Evolutionary conservation across 2,113 vertebrate genomes (phyloP), one percentile per base, ranked within the genome.

Genomic region (Paramisgurnus dabryanus): DNA sequence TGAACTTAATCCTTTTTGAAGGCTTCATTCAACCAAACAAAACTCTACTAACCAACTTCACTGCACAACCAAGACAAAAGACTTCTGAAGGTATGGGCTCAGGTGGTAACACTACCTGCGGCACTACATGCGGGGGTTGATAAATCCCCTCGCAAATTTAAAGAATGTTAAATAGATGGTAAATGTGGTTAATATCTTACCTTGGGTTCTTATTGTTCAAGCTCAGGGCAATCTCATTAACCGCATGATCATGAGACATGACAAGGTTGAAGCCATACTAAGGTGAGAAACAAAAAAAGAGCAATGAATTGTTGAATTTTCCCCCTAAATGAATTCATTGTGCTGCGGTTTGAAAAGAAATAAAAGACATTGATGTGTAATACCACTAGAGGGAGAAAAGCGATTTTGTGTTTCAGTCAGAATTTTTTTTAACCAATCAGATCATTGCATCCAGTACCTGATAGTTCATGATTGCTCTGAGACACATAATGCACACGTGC

Each of bases 181-280:
- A 34, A 34, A 34, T 34, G 27, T 34, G 74, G 64, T 68, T n/a
- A 78, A 71, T 34, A 10, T 74, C 91, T 92, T 85, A 98, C 97
- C 97, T 93, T 13, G 96, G 94, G 87, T 96, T 99, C 91, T 97
- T 99, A 89, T 99, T 99, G 88, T 99, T 98, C 90, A 99, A 89
- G 87, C 97, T 99, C 79, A 99, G 95, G 11, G 97, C 97, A 1
- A 98, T 99, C 92, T 98, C 97, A 22, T 99, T 99, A 88, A 99
- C 97, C 0, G 96, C 96, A 0, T 97, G 96, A 6, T 95, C 94
- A 15, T 98, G 97, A 81, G 97, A 98, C 97, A 99, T 99, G 83
- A 98, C 97, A 90, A 99, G 90, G 87, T 98, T 98, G 94, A 99
- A 99, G 85, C 97, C 97, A 0, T 99, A 99, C 97, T 99, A 89